phyloP scores from a whole-genome alignment of 1,140 invertebrate species.

The Drosophila lacteicornis region DNA sequence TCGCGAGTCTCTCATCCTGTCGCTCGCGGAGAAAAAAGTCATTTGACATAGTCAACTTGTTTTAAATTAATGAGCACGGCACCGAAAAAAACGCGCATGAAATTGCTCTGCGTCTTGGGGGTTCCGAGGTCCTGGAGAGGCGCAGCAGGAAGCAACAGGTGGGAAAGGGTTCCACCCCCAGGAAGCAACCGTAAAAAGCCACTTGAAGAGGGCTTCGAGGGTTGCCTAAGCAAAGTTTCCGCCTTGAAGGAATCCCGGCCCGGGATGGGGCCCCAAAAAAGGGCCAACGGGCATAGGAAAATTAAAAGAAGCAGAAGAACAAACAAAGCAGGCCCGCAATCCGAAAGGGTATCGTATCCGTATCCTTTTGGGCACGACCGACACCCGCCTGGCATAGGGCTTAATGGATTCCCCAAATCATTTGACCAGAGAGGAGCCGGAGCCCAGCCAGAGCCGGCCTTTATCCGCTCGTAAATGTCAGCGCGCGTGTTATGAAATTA shows the following conservation, averaged over 20 bases:
- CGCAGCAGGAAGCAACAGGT: constrained; percentile 33
- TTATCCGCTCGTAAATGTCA: constrained; percentile 59
- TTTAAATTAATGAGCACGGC: constrained; percentile 44
- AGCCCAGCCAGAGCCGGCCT: constrained; percentile 9
- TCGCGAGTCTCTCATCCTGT: constrained; percentile 16
- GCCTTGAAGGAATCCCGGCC: neutral
- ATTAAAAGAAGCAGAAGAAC: constrained; percentile 32
- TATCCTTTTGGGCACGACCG: constrained; percentile 19
- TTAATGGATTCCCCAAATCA: constrained; percentile 38
- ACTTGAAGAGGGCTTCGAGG: constrained; percentile 16
- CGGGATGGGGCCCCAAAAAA: neutral
- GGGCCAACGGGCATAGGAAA: constrained; percentile 29
- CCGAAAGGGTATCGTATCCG: constrained; percentile 28
- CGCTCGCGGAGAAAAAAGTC: constrained; percentile 19
- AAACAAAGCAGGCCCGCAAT: constrained; percentile 21
- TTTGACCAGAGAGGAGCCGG: constrained; percentile 17
- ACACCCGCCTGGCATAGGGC: constrained; percentile 14
- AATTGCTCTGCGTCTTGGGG: constrained; percentile 42
- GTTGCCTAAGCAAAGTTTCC: constrained; percentile 18
- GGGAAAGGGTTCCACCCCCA: constrained; percentile 16
- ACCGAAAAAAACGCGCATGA: constrained; percentile 30
- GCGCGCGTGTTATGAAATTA: constrained; percentile 48
- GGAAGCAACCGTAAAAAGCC: constrained; percentile 26
- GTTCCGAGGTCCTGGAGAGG: neutral
- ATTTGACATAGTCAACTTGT: constrained; percentile 53